A percentile compares a stretch with the other conserved stretches of the same genome.
phyloP scores from a whole-genome alignment of 1,140 invertebrate species.

The Cyrtorhinus lividipennis region DNA sequence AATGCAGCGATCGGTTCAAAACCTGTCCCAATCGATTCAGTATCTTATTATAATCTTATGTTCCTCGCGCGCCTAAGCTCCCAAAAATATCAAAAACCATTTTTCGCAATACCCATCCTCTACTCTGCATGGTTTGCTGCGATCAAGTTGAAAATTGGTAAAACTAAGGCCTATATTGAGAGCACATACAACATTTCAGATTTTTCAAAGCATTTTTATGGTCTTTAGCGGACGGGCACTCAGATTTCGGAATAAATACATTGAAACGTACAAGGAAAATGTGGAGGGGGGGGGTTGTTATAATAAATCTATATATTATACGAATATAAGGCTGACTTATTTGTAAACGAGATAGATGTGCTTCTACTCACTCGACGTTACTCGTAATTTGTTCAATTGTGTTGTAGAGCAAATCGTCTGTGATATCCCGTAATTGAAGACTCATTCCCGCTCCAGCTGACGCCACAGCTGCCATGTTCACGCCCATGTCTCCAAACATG shows the following conservation, averaged over 20 bases:
- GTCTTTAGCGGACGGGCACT: neutral
- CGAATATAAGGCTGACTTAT: slow-evolving; percentile 27
- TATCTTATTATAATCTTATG: too few relatives aligned
- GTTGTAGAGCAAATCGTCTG: slow-evolving; percentile 25
- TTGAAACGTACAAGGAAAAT: neutral
- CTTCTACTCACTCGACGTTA: too few relatives aligned
- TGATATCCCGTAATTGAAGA: slow-evolving; percentile 30
- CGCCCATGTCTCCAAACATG: slow-evolving; percentile 25
- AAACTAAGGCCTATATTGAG: too few relatives aligned
- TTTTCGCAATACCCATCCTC: too few relatives aligned
- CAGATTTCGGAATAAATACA: neutral
- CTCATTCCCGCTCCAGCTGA: slow-evolving; percentile 24
- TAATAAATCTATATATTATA: neutral
- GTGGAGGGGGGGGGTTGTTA: neutral
- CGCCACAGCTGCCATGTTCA: slow-evolving; percentile 27
- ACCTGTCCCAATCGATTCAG: too few relatives aligned
- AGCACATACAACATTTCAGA: too few relatives aligned
- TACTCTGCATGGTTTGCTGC: too few relatives aligned
- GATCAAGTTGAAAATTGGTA: too few relatives aligned
- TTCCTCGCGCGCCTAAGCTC: too few relatives aligned
- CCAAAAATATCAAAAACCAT: too few relatives aligned
- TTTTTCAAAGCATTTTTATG: neutral
- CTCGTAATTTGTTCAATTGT: slow-evolving; percentile 26
- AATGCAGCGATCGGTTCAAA: too few relatives aligned
- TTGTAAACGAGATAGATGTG: too few relatives aligned